Conservation (phyloP, 2,113 vertebrate species). For the Butorides virescens region DNA sequence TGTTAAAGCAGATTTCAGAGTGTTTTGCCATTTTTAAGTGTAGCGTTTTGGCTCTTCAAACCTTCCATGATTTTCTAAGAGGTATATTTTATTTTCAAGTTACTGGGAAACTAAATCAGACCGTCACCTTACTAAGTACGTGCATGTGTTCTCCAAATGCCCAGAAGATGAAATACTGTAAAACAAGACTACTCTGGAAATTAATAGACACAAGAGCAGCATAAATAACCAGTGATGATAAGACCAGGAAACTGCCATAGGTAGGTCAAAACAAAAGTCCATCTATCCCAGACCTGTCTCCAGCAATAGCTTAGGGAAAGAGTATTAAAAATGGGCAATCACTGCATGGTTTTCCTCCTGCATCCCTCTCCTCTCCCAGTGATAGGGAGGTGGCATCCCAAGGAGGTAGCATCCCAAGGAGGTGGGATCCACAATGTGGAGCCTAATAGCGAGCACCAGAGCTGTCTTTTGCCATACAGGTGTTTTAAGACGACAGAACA, state of each 20-base stretch:
- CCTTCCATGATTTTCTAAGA: neutral
- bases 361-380: neutral
- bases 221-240: neutral
- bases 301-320: neutral
- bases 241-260: neutral
- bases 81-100: neutral
- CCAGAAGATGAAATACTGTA: neutral
- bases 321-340: neutral
- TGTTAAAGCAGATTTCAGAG: conserved; percentile 25
- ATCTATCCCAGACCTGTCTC: neutral
- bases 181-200: neutral
- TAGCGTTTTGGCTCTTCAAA: conserved; percentile 17
- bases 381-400: neutral
- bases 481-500: neutral
- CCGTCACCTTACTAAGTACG: neutral
- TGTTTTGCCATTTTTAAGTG: conserved; percentile 24
- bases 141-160: conserved; percentile 10
- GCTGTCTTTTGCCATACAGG: neutral
- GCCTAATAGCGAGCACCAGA: neutral
- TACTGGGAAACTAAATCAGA: conserved; percentile 42
- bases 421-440: neutral
- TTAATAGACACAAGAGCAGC: neutral
- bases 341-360: accelerated
- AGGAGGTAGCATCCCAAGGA: neutral
- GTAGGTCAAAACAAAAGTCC: neutral